Base-by-base conservation (phyloP, 1,140 invertebrate species). In the Lucilia sericata region DNA sequence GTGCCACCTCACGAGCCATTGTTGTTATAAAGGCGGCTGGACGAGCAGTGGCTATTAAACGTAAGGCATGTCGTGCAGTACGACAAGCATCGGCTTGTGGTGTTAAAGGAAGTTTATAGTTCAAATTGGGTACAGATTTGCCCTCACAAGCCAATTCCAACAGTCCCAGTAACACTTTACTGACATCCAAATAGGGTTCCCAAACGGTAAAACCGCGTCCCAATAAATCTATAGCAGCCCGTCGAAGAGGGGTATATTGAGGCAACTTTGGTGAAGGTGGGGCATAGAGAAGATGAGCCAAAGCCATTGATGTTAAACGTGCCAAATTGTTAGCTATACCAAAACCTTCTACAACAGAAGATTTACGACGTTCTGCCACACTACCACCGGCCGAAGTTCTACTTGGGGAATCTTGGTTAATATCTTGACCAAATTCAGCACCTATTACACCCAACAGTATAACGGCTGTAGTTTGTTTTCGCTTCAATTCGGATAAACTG, bases 181-280 rank as follows among this genome's bases (percentile, higher is more conserved):
- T 98, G 76, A 99, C 98, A 91, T 99, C 98, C 25, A 99, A 91
- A 91, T 99, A 99, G 0, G 98, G 98, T 91, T 99, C 98, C 99
- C 99, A 99, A 0, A 99, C 97, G 0, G 97, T 98, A 91, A 99
- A 99, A 36, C 99, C 99, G 76, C 98, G 93, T 1, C 99, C 96
- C 85, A 98, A 95, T 76, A 99, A 93, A 93, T 99, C 99, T 74
- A 99, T 98, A 4, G 99, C 98, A 19, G 99, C 98, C 85, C 98
- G 92, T 19, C 98, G 92, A 36, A 99, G 92, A 0, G 98, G 95
- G 17, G 98, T 98, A 91, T 98, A 96, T 17, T 96, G 92, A 0
- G 98, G 98, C 83, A 99, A 92, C 86, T 96, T 95, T 2, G 93
- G 91, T 25, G 94, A 95, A 19, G 97, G 94, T 30, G 97, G 96